Base-by-base conservation (phyloP, 2,888 invertebrate genomes). In the Phasia obesa region DNA sequence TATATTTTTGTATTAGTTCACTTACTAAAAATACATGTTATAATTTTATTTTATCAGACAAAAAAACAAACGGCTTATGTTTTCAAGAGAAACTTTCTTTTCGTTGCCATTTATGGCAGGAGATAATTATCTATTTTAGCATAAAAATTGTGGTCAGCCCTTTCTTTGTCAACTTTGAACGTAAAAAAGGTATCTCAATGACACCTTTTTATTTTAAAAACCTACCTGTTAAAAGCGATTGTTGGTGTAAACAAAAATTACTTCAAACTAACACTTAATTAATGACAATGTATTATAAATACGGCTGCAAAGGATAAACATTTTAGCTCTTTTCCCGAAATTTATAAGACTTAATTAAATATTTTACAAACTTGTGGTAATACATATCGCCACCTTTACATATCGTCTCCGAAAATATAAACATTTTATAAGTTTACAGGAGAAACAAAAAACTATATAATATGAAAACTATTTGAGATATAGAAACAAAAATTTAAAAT, bases 61-160 rank as follows among this genome's bases (percentile, higher is more conserved):
- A 47, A 65, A 27, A n/a, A n/a, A 60, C 60, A 73, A 49, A 31
- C 21, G n/a, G n/a, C n/a, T n/a, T n/a, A n/a, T n/a, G n/a, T n/a
- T n/a, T n/a, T n/a, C 4, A 49, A 57, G 13, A 31, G 11, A 35
- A 31, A 35, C 9, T 35, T 35, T 5, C 3, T 11, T 35, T 35
- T 35, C 11, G 11, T 35, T 11, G 11, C 1, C 7, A 3, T 11
- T 11, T 35, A 35, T 35, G 9, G 35, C 35, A 44, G 0, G 31
- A 70, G 47, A 70, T 70, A 15, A 5, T 2, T 57, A 70, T 70
- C 67, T 53, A 1, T 47, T 7, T 11, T 57, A 55, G 44, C 38
- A 57, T 57, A 57, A 27, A 64, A 49, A 55, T 49, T 47, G 62
- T 57, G 62, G 47, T 25, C 57, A 78, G n/a, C 62, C 57, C 35